A percentile compares a stretch with the other conserved stretches of the same genome.
phyloP scores from a whole-genome alignment of 2,888 invertebrate species.

The Panzeria rudis region DNA sequence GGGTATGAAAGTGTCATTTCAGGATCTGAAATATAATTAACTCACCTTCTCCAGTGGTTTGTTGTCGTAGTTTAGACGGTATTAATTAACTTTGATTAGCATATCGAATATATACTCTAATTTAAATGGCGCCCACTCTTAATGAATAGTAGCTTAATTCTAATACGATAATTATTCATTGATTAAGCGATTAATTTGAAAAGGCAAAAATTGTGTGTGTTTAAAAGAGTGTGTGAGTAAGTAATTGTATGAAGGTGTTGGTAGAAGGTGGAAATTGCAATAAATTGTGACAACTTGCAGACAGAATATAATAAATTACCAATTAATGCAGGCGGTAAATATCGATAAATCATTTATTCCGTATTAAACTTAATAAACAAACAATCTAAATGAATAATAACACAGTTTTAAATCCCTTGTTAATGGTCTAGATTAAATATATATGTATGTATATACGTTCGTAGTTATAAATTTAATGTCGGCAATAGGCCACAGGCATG shows the following conservation, averaged over 20 bases:
- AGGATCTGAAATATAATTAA: constrained; percentile 45
- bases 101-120: constrained; percentile 63
- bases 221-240: not conserved
- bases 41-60: constrained; percentile 24
- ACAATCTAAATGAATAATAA: constrained; percentile 40
- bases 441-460: not conserved
- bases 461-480: not conserved
- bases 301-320: constrained; percentile 67
- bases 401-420: constrained; percentile 40
- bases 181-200: constrained; percentile 68
- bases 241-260: constrained; percentile 50
- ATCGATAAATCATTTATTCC: constrained; percentile 60
- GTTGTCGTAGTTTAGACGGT: constrained; percentile 42
- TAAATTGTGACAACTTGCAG: constrained; percentile 71
- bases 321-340: constrained; percentile 39
- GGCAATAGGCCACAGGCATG: not conserved
- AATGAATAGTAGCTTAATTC: constrained; percentile 61
- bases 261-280: constrained; percentile 69
- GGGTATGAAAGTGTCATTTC: constrained; percentile 24
- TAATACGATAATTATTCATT: constrained; percentile 71
- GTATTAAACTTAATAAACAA: constrained; percentile 42
- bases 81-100: constrained; percentile 66
- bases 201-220: constrained; percentile 18
- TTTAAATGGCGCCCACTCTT: constrained; percentile 71
- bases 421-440: constrained; percentile 7